Base-by-base conservation (phyloP, 1,140 invertebrate species). In the Anoplophora glabripennis region DNA sequence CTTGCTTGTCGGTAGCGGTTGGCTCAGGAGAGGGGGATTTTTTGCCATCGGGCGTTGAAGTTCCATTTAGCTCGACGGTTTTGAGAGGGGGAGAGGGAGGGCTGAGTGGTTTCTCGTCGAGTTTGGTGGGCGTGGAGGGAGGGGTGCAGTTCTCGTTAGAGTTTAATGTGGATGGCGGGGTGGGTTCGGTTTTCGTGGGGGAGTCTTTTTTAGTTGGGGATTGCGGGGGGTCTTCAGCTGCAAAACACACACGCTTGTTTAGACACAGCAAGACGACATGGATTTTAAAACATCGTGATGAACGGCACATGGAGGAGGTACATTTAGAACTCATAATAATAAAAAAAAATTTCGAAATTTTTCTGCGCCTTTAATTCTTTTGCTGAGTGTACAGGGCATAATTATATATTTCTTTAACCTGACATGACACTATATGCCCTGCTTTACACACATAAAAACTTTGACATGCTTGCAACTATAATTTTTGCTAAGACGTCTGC, bases 1-100 rank as follows among this genome's bases (percentile, higher is more conserved):
- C 70, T 63, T 70, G 67, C 66, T 72, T 76, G 45, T 67, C 66
- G 48, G 63, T 63, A 59, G 57, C 52, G 57, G 52, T 49, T 17
- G 68, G 61, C 47, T 65, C 65, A 53, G 64, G 53, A 57, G 67
- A 55, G 34, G 68, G 59, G 18, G 67, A 62, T 54, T 65, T 67
- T 51, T 67, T 65, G 37, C 53, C 37, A 56, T 59, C 69, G 9
- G 70, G 66, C 41, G 72, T 61, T 63, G 66, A 69, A 60, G 65
- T 70, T 37, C 54, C 59, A 45, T 66, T 70, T 14, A 48, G 45
- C 55, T 65, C 66, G 28, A 48, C 41, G 12, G 64, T 52, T 57
- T 63, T 51, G 14, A 57, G 36, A 7, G 65, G 28, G 11, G 59
- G 45, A 37, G 14, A 42, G 18, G 61, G 36, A 12, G 65, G 61